These are phyloP conservation scores for Crepidodera aurea DNA, from an alignment of 2,888 invertebrate genomes.

Conservation along the genomic window DNA sequence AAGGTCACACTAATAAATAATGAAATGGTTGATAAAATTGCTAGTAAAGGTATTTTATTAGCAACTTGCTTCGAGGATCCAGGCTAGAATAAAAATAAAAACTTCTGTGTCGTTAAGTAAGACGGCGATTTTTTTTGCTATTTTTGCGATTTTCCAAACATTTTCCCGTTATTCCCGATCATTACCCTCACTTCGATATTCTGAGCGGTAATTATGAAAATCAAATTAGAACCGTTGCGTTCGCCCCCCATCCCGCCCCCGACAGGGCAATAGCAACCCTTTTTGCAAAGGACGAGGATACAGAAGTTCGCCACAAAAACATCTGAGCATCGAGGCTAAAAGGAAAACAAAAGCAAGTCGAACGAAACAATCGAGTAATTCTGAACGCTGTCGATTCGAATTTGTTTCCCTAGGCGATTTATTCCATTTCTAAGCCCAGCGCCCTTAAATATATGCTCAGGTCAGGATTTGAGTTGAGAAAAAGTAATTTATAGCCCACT, in stretches of 20 bases:
- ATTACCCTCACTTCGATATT: slow-evolving; percentile 7
- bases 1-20: too few species aligned
- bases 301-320: slow-evolving; percentile 37
- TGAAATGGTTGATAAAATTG: too few species aligned
- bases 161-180: neutral
- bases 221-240: slow-evolving; percentile 19
- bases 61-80: too few species aligned
- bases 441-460: slow-evolving; percentile 28
- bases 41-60: too few species aligned
- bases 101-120: too few species aligned
- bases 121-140: too few species aligned
- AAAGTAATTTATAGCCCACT: too few species aligned
- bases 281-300: slow-evolving; percentile 9
- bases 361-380: slow-evolving; percentile 50
- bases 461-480: neutral
- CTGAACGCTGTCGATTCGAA: slow-evolving; percentile 57
- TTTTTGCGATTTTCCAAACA: neutral
- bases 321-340: slow-evolving; percentile 45
- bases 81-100: too few species aligned
- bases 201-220: slow-evolving; percentile 20
- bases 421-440: slow-evolving; percentile 43
- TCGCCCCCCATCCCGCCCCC: neutral
- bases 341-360: slow-evolving; percentile 47
- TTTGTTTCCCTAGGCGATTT: slow-evolving; percentile 48
- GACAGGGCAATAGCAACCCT: slow-evolving; percentile 21